Evolutionary conservation across 2,888 invertebrate genomes (phyloP).

Genomic region (Halocaridina rubra): DNA sequence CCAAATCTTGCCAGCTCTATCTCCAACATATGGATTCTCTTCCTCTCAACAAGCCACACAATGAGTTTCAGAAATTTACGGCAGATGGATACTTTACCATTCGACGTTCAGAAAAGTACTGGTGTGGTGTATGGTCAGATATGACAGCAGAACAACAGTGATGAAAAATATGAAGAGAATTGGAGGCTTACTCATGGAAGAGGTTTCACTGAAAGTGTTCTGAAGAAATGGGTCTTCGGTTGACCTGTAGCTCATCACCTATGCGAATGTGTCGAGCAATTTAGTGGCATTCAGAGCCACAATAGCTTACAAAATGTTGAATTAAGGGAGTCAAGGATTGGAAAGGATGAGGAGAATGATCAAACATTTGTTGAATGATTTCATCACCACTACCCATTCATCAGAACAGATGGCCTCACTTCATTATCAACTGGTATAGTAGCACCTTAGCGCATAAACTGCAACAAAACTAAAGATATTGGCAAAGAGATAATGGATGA

Average conservation of each 20-base stretch:
- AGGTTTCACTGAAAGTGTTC: too few relatives aligned
- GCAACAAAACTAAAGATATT: background rate
- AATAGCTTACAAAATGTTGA: background rate
- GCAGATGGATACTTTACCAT: background rate
- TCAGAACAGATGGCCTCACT: background rate
- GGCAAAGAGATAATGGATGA: background rate
- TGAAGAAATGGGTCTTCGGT: conserved; percentile 12
- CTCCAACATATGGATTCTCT: conserved; percentile 67
- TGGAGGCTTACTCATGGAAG: conserved; percentile 23
- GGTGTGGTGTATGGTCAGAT: conserved; percentile 6
- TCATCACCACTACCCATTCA: background rate
- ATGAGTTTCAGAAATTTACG: conserved; percentile 11
- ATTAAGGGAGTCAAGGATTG: conserved; percentile 3
- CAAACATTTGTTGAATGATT: background rate
- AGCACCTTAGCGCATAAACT: background rate
- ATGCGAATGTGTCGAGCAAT: background rate
- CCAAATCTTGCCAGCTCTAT: conserved; percentile 67
- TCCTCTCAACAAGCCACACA: conserved; percentile 62
- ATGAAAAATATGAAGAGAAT: conserved; percentile 27
- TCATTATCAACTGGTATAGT: background rate
- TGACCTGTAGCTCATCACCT: background rate
- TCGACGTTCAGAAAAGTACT: conserved; percentile 17
- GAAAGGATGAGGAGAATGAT: background rate
- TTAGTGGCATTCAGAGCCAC: background rate
- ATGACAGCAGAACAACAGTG: conserved; percentile 1